Conservation (phyloP, 2,113 vertebrate genomes). For the human (Homo sapiens) region DNA sequence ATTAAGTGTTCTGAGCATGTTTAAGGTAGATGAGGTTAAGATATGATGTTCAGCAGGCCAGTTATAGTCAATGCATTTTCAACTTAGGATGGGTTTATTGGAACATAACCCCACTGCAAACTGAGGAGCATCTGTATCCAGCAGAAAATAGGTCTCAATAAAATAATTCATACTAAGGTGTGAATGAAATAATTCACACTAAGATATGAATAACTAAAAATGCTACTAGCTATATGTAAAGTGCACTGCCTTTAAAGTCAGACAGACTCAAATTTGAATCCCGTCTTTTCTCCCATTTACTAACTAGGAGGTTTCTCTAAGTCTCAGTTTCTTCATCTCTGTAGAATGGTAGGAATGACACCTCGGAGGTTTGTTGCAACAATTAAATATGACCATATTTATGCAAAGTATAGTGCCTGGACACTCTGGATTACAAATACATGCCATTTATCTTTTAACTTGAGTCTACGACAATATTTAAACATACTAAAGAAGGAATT, state of each 20-base stretch:
- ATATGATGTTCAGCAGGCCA: neutral
- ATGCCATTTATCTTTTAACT: neutral
- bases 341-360: neutral
- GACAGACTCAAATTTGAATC: neutral
- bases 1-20: neutral
- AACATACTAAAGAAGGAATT: neutral
- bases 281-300: neutral
- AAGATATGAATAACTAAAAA: neutral
- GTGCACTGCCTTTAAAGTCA: neutral
- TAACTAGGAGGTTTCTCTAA: neutral
- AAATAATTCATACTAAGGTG: neutral
- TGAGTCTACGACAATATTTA: neutral
- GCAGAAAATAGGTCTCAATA: conserved; percentile 10
- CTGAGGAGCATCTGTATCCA: neutral
- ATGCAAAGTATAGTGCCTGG: neutral
- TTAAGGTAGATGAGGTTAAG: neutral
- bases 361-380: neutral
- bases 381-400: neutral
- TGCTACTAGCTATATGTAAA: neutral
- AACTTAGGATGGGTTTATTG: neutral
- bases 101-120: neutral
- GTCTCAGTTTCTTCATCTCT: neutral
- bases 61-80: neutral
- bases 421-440: neutral
- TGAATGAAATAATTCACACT: neutral